These are phyloP conservation scores for Cyanoramphus novaezelandiae DNA, from an alignment of 2,113 vertebrate genomes.

Conservation along the genomic window DNA sequence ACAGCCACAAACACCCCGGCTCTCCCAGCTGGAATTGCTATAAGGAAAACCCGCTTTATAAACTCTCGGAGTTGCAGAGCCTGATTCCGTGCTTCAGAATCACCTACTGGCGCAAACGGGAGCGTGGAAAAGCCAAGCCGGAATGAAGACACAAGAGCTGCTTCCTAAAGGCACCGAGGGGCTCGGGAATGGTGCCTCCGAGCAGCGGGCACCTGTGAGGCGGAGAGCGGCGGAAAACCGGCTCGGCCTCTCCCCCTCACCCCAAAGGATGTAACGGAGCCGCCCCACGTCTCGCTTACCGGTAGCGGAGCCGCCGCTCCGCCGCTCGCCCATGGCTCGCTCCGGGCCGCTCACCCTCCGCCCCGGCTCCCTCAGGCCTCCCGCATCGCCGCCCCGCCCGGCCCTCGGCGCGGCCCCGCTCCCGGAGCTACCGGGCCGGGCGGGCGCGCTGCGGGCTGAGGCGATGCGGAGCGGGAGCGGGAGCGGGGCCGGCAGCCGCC, in stretches of 20 bases:
- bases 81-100: too few relatives aligned
- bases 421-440: too few relatives aligned
- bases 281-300: not conserved
- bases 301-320: not conserved
- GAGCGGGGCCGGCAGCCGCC: too few relatives aligned
- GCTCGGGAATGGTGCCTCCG: not conserved
- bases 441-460: too few relatives aligned
- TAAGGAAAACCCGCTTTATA: too few relatives aligned
- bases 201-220: accelerated
- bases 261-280: not conserved
- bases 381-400: not conserved
- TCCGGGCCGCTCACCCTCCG: not conserved
- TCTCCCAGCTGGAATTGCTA: not conserved
- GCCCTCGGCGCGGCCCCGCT: too few relatives aligned
- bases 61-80: too few relatives aligned
- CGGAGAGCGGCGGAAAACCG: not conserved
- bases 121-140: not conserved
- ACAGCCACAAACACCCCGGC: accelerated
- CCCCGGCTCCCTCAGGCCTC: not conserved
- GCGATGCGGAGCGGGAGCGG: too few relatives aligned
- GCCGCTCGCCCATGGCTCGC: not conserved
- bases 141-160: not conserved
- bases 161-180: not conserved
- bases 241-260: not conserved
- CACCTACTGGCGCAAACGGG: accelerated